Percentiles rank a stretch among this genome's conserved stretches.
phyloP scores from a whole-genome alignment of 2,888 invertebrate genomes.

The Drosophila rellima region DNA sequence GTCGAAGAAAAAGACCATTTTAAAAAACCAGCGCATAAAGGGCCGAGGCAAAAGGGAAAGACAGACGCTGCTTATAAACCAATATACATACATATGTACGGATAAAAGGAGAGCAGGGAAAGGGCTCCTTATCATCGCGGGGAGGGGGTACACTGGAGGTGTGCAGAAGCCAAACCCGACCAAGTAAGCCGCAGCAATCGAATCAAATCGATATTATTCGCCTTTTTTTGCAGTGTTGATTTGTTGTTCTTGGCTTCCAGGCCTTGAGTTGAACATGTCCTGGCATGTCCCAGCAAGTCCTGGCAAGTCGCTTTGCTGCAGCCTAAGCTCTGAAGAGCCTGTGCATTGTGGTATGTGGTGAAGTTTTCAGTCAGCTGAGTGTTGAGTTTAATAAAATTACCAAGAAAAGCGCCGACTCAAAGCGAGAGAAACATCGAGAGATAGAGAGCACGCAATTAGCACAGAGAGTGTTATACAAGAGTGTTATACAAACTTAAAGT shows the following conservation, averaged over 20 bases:
- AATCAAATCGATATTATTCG: conserved; percentile 67
- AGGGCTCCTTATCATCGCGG: neutral
- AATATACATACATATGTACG: conserved; percentile 43
- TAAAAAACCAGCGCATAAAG: conserved; percentile 51
- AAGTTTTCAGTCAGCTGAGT: conserved; percentile 58
- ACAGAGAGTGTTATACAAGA: neutral
- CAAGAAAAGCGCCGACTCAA: conserved; percentile 53
- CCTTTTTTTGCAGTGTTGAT: conserved; percentile 35
- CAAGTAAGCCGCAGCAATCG: conserved; percentile 38
- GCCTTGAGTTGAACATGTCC: conserved; percentile 16
- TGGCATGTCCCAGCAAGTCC: conserved; percentile 15
- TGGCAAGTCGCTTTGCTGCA: conserved; percentile 34
- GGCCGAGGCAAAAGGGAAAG: conserved; percentile 19
- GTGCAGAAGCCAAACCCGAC: conserved; percentile 10
- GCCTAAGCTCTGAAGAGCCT: conserved; percentile 27
- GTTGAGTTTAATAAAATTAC: conserved; percentile 44
- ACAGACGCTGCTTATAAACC: conserved; percentile 70
- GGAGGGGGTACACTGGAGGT: neutral
- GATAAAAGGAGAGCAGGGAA: neutral
- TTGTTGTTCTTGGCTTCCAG: conserved; percentile 37
- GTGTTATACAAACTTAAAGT: conserved; percentile 33
- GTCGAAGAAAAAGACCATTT: conserved; percentile 31
- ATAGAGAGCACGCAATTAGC: neutral
- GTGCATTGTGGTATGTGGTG: conserved; percentile 54
- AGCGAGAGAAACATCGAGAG: conserved; percentile 1